These are phyloP conservation scores for Chaenodraco wilsoni DNA, from an alignment of 2,797 vertebrate genomes.

Conservation along the genomic window DNA sequence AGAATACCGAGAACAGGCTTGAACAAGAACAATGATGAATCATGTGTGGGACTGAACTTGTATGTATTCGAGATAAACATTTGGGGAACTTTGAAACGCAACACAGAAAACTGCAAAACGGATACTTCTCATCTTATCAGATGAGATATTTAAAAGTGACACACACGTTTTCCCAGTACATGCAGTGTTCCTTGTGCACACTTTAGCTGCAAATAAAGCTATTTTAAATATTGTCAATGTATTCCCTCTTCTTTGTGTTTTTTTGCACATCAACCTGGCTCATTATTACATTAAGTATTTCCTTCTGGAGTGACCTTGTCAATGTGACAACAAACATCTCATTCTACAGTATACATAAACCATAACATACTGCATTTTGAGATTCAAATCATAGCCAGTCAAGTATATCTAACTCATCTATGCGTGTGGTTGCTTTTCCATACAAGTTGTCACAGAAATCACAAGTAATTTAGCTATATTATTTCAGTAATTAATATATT, in stretches of 20 bases:
- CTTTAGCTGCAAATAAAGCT: conserved; percentile 18
- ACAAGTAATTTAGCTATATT: conserved; percentile 4
- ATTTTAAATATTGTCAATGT: neutral
- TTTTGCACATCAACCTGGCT: neutral
- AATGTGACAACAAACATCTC: conserved; percentile 31
- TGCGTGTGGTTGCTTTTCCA: neutral
- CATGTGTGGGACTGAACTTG: neutral
- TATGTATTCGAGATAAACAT: neutral
- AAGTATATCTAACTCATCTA: neutral
- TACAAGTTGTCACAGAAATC: neutral
- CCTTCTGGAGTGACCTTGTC: conserved; percentile 26
- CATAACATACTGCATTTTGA: conserved; percentile 21
- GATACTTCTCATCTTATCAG: neutral
- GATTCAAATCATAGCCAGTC: conserved; percentile 24
- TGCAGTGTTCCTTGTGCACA: neutral
- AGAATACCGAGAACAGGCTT: neutral
- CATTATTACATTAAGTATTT: neutral
- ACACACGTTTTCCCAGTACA: too few species aligned
- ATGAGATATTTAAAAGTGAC: too few species aligned
- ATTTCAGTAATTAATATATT: conserved; percentile 22
- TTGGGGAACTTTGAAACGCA: neutral
- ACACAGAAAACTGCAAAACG: too few species aligned
- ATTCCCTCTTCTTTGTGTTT: neutral
- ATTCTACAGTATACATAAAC: conserved; percentile 32
- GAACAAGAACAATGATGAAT: neutral